These are phyloP conservation scores for Epicampocera succincta DNA, from an alignment of 2,888 invertebrate species.

Conservation along the genomic window DNA sequence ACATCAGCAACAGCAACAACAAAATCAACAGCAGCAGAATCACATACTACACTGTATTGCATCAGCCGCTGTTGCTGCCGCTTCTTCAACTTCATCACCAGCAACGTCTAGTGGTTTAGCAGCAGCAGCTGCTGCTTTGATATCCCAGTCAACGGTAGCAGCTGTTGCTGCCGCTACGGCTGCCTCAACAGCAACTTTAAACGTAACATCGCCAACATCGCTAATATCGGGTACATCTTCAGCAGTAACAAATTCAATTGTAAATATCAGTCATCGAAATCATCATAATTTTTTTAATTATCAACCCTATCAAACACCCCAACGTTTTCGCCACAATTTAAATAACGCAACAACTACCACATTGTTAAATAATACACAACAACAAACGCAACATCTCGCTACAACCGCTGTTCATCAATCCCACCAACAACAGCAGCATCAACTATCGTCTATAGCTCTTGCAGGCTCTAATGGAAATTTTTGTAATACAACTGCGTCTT, in stretches of 20 bases:
- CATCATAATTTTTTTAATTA: slow-evolving; percentile 72
- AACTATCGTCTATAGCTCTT: slow-evolving; percentile 44
- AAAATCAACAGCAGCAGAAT: slow-evolving; percentile 72
- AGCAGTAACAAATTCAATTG: slow-evolving; percentile 73
- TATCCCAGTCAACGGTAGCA: slow-evolving; percentile 63
- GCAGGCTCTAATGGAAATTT: slow-evolving; percentile 34
- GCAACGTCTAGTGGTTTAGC: slow-evolving; percentile 64
- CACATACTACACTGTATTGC: slow-evolving; percentile 73
- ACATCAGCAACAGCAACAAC: slow-evolving; percentile 63
- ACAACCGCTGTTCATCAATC: slow-evolving; percentile 25
- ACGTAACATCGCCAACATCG: slow-evolving; percentile 66
- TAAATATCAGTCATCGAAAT: slow-evolving; percentile 76
- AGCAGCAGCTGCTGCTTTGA: slow-evolving; percentile 69
- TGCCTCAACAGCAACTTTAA: slow-evolving; percentile 74
- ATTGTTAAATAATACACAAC: slow-evolving; percentile 52
- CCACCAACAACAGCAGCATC: slow-evolving; percentile 48
- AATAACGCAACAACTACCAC: slow-evolving; percentile 53
- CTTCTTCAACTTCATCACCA: slow-evolving; percentile 67
- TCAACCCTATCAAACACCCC: slow-evolving; percentile 71
- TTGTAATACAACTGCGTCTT: slow-evolving; percentile 26
- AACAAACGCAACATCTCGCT: slow-evolving; percentile 61
- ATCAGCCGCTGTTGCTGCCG: slow-evolving; percentile 72
- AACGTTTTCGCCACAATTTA: slow-evolving; percentile 64
- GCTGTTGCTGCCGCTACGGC: slow-evolving; percentile 68
- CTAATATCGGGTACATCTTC: slow-evolving; percentile 66